phyloP scores from a whole-genome alignment of 2,797 vertebrate species.

The Halcyon leucocephala region DNA sequence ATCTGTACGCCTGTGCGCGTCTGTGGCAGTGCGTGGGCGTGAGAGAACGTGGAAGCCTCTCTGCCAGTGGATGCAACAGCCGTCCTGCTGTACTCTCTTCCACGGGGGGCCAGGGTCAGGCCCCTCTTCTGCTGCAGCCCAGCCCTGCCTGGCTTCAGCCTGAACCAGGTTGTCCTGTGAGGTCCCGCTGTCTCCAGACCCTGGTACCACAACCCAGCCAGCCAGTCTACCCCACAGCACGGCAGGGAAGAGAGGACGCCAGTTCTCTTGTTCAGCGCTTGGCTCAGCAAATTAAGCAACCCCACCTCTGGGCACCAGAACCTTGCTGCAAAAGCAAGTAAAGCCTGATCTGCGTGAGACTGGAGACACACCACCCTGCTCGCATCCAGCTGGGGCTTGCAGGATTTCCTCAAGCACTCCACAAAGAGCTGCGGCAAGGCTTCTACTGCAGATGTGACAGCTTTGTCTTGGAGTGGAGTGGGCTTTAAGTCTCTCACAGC shows the following conservation, averaged over 20 bases:
- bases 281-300: not conserved
- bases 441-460: not conserved
- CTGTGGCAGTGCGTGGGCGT: not conserved
- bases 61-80: not conserved
- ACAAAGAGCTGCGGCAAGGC: not conserved
- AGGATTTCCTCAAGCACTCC: not conserved
- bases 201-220: not conserved
- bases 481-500: not conserved
- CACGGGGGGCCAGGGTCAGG: not conserved
- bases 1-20: not conserved
- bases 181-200: accelerated
- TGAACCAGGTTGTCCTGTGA: accelerated
- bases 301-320: conserved; percentile 2
- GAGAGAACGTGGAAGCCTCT: not conserved
- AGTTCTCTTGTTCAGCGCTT: not conserved
- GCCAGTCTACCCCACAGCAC: not conserved
- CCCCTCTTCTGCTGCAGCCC: not conserved
- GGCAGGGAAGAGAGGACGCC: not conserved
- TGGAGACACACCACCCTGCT: not conserved
- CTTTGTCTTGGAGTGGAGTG: not conserved
- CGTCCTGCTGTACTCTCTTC: not conserved
- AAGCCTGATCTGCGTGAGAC: not conserved
- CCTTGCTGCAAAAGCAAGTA: not conserved
- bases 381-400: not conserved
- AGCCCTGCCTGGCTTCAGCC: not conserved